phyloP scores from a whole-genome alignment of 2,888 invertebrate species.

The Tipula unca region DNA sequence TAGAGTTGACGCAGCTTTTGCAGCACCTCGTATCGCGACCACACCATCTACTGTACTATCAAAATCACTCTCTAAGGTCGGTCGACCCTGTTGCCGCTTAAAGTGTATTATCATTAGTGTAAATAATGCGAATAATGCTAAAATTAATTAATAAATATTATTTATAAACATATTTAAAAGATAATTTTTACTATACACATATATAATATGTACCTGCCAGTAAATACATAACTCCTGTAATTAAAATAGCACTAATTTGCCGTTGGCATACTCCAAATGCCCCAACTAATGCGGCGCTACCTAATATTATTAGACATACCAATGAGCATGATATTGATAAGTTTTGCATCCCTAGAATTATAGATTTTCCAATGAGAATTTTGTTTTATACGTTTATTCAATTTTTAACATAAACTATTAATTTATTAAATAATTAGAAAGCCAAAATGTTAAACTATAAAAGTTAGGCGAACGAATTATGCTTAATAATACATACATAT shows the following conservation, averaged over 20 bases:
- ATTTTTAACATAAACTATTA: background rate
- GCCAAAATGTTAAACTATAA: too few species aligned
- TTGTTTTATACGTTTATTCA: too few species aligned
- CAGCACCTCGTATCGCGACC: constrained; percentile 46
- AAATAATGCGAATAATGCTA: constrained; percentile 85
- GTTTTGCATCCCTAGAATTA: constrained; percentile 79
- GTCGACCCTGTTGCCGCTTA: constrained; percentile 67
- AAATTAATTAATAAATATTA: too few species aligned
- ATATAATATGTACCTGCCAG: constrained; percentile 61
- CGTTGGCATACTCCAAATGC: constrained; percentile 82
- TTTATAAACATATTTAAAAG: background rate
- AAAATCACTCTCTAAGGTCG: constrained; percentile 49
- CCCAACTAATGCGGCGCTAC: constrained; percentile 80
- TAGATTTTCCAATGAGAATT: background rate
- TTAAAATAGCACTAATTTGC: constrained; percentile 87
- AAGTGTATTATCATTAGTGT: constrained; percentile 88
- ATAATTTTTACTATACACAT: constrained; percentile 25
- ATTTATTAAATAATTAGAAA: background rate
- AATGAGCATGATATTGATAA: constrained; percentile 89
- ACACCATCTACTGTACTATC: constrained; percentile 68
- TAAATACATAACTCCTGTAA: constrained; percentile 90
- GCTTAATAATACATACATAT: too few species aligned
- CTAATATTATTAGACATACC: constrained; percentile 81
- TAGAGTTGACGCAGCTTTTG: constrained; percentile 47
- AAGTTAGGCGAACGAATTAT: too few species aligned